phyloP scores from a whole-genome alignment of 2,888 invertebrate genomes.

The Caenorhabditis uteleia region DNA sequence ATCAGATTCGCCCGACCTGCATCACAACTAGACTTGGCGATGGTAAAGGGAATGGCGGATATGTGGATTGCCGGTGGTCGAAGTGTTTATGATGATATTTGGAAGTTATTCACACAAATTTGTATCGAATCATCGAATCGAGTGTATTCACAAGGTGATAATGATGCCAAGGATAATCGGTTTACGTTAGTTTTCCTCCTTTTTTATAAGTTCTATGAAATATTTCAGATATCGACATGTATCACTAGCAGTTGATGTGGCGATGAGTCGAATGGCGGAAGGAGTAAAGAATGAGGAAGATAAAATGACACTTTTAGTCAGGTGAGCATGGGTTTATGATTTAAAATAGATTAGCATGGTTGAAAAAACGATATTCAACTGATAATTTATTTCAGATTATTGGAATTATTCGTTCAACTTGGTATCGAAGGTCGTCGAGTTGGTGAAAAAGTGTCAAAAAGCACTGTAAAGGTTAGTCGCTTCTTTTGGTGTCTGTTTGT shows the following conservation, averaged over 20 bases:
- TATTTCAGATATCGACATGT: conserved; percentile 77
- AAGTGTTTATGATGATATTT: conserved; percentile 85
- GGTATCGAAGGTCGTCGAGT: conserved; percentile 95
- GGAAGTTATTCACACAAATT: conserved; percentile 96
- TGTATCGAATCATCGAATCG: conserved; percentile 81
- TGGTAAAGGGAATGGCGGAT: conserved; percentile 95
- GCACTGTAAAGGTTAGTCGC: conserved; percentile 74
- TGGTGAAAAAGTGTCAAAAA: conserved; percentile 84
- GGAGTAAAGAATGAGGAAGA: conserved; percentile 84
- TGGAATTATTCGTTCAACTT: conserved; percentile 95
- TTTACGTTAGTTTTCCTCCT: conserved; percentile 47
- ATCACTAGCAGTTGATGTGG: conserved; percentile 92
- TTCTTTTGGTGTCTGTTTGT: neutral
- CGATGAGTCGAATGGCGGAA: conserved; percentile 91
- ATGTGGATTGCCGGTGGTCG: conserved; percentile 84
- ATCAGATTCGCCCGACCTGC: conserved; percentile 96
- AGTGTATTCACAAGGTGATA: conserved; percentile 58
- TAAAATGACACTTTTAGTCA: conserved; percentile 64
- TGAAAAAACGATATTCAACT: neutral
- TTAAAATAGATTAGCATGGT: no score
- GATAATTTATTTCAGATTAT: conserved; percentile 75
- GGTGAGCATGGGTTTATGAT: conserved; percentile 12
- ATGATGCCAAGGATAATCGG: conserved; percentile 51
- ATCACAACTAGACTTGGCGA: conserved; percentile 87
- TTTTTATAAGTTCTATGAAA: neutral